Evolutionary conservation across 2,888 invertebrate species (phyloP).

Genomic region (Erebia ligea): DNA sequence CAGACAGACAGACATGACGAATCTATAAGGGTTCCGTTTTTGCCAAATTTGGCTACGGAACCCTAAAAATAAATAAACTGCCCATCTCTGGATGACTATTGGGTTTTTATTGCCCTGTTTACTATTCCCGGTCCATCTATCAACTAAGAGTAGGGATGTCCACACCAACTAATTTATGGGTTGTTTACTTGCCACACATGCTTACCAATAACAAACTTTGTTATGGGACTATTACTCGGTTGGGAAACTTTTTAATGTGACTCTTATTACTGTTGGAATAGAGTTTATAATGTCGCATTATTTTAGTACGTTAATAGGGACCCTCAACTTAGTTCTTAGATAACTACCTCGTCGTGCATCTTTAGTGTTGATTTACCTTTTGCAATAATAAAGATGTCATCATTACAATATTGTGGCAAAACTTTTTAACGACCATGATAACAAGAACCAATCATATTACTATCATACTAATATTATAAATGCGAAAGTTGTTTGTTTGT

Average conservation of each 20-base stretch:
- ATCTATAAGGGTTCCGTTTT: too few species aligned
- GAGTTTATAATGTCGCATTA: neutral
- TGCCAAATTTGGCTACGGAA: too few species aligned
- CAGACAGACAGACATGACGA: too few species aligned
- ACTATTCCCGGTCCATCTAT: slow-evolving; percentile 52
- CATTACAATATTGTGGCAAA: neutral
- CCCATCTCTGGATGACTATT: slow-evolving; percentile 39
- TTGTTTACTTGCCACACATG: slow-evolving; percentile 59
- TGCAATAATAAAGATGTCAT: slow-evolving; percentile 2
- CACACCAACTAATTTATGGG: slow-evolving; percentile 59
- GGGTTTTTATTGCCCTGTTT: slow-evolving; percentile 54
- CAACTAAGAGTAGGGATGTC: slow-evolving; percentile 46
- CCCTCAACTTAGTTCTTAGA: slow-evolving; percentile 1
- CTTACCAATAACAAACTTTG: slow-evolving; percentile 29
- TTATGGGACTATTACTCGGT: slow-evolving; percentile 14
- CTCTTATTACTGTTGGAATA: slow-evolving; percentile 8
- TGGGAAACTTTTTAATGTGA: slow-evolving; percentile 15
- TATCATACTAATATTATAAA: too few species aligned
- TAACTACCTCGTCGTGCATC: slow-evolving; percentile 11
- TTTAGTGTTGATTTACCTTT: slow-evolving; percentile 4
- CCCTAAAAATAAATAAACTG: slow-evolving; percentile 40
- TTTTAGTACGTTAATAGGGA: slow-evolving; percentile 9
- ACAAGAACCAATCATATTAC: neutral
- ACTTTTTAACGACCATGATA: neutral
- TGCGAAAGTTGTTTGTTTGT: too few species aligned